Evolutionary conservation across 2,888 invertebrate genomes (phyloP).

Genomic region (Apodemia mormo): DNA sequence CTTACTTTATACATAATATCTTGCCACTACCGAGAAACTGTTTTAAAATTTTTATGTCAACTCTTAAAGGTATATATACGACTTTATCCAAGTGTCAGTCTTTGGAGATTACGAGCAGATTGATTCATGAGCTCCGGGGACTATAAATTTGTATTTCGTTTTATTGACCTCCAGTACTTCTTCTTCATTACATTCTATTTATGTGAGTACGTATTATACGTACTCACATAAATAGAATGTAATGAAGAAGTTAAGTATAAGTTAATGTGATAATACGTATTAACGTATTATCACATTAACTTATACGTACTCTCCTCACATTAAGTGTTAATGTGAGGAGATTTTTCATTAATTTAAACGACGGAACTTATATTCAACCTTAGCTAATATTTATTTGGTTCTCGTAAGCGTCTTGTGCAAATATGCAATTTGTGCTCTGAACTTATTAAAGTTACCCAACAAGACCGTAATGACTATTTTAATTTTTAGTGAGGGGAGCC

Average conservation of each 20-base stretch:
- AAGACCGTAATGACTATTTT: constrained; percentile 71
- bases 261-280: too few relatives aligned
- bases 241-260: constrained; percentile 32
- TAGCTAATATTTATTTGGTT: constrained; percentile 24
- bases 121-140: constrained; percentile 57
- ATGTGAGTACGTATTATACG: constrained; percentile 4
- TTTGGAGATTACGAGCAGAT: constrained; percentile 50
- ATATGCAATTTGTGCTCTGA: constrained; percentile 72
- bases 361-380: constrained; percentile 12
- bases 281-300: too few relatives aligned
- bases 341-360: constrained; percentile 8
- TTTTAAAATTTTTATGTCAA: constrained; percentile 27
- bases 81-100: constrained; percentile 38
- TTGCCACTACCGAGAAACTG: constrained; percentile 26
- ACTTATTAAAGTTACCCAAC: constrained; percentile 48
- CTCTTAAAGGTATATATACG: constrained; percentile 23
- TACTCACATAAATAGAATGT: constrained; percentile 24
- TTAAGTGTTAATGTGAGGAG: not conserved
- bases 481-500: constrained; percentile 72
- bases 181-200: constrained; percentile 27
- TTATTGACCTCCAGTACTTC: constrained; percentile 50
- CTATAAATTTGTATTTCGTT: constrained; percentile 53
- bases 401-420: constrained; percentile 58
- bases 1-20: not conserved
- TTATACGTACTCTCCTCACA: too few relatives aligned